These are phyloP conservation scores for Myotis myotis DNA, from an alignment of 2,797 vertebrate species.

Conservation along the genomic window DNA sequence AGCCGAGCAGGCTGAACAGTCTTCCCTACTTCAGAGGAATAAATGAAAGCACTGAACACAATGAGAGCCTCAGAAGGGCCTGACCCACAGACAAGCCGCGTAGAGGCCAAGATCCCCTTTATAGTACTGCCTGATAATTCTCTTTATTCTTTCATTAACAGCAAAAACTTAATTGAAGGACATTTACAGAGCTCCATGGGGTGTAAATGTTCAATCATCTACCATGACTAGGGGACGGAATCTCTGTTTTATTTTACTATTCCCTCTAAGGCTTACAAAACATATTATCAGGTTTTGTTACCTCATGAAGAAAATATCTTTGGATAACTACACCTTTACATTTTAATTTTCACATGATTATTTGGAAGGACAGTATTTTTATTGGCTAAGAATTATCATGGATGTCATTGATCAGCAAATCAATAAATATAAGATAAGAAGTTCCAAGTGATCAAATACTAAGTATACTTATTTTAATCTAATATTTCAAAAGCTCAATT, in stretches of 20 bases:
- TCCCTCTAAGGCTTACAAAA: background rate
- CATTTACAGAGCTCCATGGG: background rate
- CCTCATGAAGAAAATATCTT: background rate
- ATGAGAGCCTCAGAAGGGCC: accelerated
- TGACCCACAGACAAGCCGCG: background rate
- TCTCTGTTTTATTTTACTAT: background rate
- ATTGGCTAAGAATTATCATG: background rate
- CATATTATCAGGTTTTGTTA: background rate
- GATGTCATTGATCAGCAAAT: background rate
- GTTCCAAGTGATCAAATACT: background rate
- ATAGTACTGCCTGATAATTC: too few relatives aligned
- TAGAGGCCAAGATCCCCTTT: too few relatives aligned
- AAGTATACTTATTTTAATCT: background rate
- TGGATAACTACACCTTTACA: background rate
- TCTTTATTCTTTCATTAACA: background rate
- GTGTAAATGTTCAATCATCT: background rate
- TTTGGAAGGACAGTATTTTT: background rate
- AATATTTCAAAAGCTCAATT: background rate
- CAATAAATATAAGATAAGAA: background rate
- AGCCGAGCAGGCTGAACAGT: background rate
- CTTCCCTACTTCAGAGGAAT: background rate
- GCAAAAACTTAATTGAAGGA: background rate
- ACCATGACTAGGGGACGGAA: background rate
- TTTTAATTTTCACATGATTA: background rate
- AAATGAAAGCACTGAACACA: background rate